Percentiles rank a stretch among this genome's conserved stretches.
These are phyloP conservation scores for Tetrapedia diversipes DNA, from an alignment of 2,888 invertebrate species.

Conservation along the genomic window DNA sequence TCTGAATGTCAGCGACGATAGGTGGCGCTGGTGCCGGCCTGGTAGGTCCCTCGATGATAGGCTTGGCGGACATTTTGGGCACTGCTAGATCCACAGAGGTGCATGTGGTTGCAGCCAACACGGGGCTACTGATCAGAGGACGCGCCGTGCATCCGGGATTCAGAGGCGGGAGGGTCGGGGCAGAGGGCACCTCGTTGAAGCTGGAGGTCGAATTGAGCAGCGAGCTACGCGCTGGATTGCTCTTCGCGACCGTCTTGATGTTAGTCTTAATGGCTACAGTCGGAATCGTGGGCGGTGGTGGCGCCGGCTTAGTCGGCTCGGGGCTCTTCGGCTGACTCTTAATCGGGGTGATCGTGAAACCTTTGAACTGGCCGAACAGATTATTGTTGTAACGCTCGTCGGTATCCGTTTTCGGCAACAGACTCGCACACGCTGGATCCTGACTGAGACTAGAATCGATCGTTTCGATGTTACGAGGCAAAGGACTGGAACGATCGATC, in stretches of 20 bases:
- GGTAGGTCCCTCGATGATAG: constrained; percentile 85
- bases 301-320: constrained; percentile 85
- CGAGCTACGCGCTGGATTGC: constrained; percentile 66
- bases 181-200: constrained; percentile 68
- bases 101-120: constrained; percentile 91
- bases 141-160: constrained; percentile 87
- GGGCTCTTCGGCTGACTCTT: constrained; percentile 82
- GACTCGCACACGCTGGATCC: constrained; percentile 81
- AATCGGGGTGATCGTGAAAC: constrained; percentile 90
- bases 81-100: constrained; percentile 89
- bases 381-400: constrained; percentile 84
- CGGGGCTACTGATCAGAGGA: constrained; percentile 92
- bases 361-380: constrained; percentile 94
- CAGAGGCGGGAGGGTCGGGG: constrained; percentile 86
- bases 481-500: constrained; percentile 78
- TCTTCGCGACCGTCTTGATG: constrained; percentile 71
- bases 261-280: constrained; percentile 80
- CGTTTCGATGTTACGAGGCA: constrained; percentile 78
- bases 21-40: constrained; percentile 85
- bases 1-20: constrained; percentile 72
- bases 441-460: constrained; percentile 80
- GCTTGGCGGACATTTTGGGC: constrained; percentile 84
- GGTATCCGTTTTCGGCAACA: constrained; percentile 77
- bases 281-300: constrained; percentile 87
- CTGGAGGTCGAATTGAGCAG: constrained; percentile 41